Conservation (phyloP, 1,140 invertebrate genomes). For the Drosophila tsacasi region DNA sequence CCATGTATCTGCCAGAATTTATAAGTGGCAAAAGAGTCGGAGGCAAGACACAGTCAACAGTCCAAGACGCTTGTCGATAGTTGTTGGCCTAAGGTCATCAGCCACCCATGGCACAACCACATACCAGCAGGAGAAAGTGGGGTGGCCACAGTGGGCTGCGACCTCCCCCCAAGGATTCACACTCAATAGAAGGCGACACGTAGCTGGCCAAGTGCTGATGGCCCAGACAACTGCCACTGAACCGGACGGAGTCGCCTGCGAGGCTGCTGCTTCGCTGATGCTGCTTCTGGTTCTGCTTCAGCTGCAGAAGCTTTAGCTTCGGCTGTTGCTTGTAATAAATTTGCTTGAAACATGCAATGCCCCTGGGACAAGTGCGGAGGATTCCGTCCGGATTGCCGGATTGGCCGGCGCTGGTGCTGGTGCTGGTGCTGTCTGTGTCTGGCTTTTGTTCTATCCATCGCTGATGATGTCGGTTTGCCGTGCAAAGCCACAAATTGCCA, state of each 20-base stretch:
- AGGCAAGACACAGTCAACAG: conserved; percentile 60
- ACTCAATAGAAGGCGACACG: conserved; percentile 76
- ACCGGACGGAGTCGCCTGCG: conserved; percentile 45
- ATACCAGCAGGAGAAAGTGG: background rate
- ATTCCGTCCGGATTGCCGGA: conserved; percentile 27
- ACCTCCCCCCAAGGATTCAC: conserved; percentile 60
- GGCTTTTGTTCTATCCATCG: conserved; percentile 78
- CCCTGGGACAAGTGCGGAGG: conserved; percentile 76
- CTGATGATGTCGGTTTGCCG: conserved; percentile 83
- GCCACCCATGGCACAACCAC: conserved; percentile 17
- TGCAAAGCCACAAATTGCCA: conserved; percentile 83
- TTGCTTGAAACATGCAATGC: conserved; percentile 82
- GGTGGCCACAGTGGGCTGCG: conserved; percentile 10
- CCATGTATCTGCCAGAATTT: conserved; percentile 83
- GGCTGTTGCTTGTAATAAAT: conserved; percentile 83
- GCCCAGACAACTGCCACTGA: conserved; percentile 71
- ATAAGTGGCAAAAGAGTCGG: conserved; percentile 78
- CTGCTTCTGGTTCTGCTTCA: conserved; percentile 18
- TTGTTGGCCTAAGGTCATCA: conserved; percentile 72
- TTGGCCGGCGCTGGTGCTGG: conserved; percentile 2
- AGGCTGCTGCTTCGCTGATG: conserved; percentile 17
- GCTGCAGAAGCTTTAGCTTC: conserved; percentile 29
- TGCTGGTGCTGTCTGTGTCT: conserved; percentile 35
- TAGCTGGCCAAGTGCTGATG: conserved; percentile 74
- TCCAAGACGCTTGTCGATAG: conserved; percentile 80